phyloP scores from a whole-genome alignment of 2,888 invertebrate genomes.

The Tachina lurida region DNA sequence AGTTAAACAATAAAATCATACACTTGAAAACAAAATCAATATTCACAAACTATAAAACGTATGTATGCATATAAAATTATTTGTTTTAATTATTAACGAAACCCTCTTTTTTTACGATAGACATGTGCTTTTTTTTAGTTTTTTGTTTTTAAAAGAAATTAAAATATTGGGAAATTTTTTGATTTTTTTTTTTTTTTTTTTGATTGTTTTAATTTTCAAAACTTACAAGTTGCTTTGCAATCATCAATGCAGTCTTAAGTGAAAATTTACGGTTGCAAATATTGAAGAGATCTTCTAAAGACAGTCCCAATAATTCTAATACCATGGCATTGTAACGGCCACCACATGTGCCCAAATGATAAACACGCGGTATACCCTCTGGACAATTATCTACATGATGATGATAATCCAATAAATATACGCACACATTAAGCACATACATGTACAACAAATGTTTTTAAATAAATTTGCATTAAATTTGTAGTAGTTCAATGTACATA shows the following conservation, averaged over 20 bases:
- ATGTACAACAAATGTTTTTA: conserved; percentile 13
- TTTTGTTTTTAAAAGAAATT: not conserved
- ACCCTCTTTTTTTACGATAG: conserved; percentile 16
- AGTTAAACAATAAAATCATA: conserved; percentile 49
- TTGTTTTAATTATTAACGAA: conserved; percentile 9
- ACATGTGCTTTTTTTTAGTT: conserved; percentile 3
- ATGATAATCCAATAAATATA: conserved; percentile 49
- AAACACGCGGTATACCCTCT: conserved; percentile 99
- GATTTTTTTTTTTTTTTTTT: conserved; percentile 47
- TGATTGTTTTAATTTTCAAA: conserved; percentile 66
- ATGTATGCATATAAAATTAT: not conserved
- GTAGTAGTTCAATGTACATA: conserved; percentile 23
- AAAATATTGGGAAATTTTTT: conserved; percentile 24
- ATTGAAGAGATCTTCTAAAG: conserved; percentile 99
- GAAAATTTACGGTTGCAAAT: conserved; percentile 99
- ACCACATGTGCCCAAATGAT: conserved; percentile 98
- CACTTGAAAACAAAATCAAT: conserved; percentile 23
- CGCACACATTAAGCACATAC: conserved; percentile 33
- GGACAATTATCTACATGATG: conserved; percentile 81
- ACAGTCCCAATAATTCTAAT: conserved; percentile 99
- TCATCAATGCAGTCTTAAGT: conserved; percentile 98
- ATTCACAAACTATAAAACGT: conserved; percentile 13
- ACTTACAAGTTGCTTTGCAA: conserved; percentile 98
- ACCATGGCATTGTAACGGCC: conserved; percentile 99
- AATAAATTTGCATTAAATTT: conserved; percentile 29